Conservation (phyloP, 2,797 vertebrate genomes). For the Distichodus sexfasciatus region DNA sequence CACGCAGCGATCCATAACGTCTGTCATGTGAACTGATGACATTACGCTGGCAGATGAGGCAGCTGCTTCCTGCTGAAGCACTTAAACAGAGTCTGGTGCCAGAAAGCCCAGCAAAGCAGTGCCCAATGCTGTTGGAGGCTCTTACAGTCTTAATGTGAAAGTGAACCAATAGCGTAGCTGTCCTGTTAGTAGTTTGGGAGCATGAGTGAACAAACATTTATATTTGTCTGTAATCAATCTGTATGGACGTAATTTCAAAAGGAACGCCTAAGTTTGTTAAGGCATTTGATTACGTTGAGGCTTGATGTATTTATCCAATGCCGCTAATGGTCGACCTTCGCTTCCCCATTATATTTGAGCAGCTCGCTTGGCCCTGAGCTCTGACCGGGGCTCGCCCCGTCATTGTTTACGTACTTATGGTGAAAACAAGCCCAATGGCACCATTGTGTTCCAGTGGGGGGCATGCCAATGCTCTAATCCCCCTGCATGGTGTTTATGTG, state of each 20-base stretch:
- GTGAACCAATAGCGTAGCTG: not conserved
- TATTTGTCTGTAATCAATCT: not conserved
- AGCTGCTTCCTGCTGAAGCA: not conserved
- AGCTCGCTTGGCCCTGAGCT: not conserved
- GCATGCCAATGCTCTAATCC: slow-evolving; percentile 34
- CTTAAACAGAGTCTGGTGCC: not conserved
- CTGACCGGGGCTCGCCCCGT: slow-evolving; percentile 16
- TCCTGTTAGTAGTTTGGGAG: not conserved
- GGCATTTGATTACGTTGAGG: slow-evolving; percentile 18
- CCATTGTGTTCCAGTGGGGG: slow-evolving; percentile 21
- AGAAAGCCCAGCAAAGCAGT: not conserved
- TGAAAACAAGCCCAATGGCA: slow-evolving; percentile 39
- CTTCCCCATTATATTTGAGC: slow-evolving; percentile 15
- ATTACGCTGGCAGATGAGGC: not conserved
- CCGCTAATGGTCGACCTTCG: slow-evolving; percentile 15
- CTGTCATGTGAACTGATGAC: slow-evolving; percentile 26
- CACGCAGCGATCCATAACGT: slow-evolving; percentile 15
- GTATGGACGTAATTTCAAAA: not conserved
- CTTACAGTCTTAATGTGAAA: not conserved
- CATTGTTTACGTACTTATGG: slow-evolving; percentile 32
- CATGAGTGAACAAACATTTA: not conserved
- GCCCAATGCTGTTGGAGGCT: not conserved
- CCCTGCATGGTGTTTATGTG: slow-evolving; percentile 37
- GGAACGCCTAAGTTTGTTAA: slow-evolving; percentile 20
- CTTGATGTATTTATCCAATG: slow-evolving; percentile 20